These are phyloP conservation scores for Melinaea marsaeus DNA, from an alignment of 2,888 invertebrate species.

Conservation along the genomic window DNA sequence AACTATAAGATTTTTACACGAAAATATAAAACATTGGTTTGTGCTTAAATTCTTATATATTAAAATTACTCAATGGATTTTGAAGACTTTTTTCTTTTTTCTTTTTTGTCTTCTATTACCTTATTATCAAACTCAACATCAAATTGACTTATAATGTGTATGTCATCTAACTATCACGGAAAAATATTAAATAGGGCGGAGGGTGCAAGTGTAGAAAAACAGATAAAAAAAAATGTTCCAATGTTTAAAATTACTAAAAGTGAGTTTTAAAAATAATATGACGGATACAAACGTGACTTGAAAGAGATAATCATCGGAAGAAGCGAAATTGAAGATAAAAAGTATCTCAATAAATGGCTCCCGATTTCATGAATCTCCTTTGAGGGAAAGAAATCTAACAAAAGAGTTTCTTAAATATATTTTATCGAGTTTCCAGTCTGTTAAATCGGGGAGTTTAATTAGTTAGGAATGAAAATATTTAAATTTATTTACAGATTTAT, in stretches of 20 bases:
- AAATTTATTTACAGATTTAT: not conserved
- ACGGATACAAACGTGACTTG: slow-evolving; percentile 1
- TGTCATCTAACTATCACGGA: no score
- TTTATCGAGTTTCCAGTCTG: not conserved
- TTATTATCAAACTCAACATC: no score
- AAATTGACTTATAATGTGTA: no score
- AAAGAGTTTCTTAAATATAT: slow-evolving; percentile 1
- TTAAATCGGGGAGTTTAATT: not conserved
- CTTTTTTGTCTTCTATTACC: no score
- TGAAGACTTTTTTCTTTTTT: no score
- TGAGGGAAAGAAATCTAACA: not conserved
- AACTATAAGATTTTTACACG: no score
- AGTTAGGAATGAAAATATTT: not conserved
- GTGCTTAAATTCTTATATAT: no score
- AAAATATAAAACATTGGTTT: no score
- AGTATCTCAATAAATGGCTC: slow-evolving; percentile 1
- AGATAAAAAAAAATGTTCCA: not conserved
- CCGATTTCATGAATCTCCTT: not conserved
- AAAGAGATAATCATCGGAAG: not conserved
- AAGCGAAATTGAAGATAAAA: not conserved
- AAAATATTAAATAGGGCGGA: no score
- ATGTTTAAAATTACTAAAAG: not conserved
- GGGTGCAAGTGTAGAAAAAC: not conserved
- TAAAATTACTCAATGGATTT: no score
- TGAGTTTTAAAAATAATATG: not conserved